Evolutionary conservation across 2,797 vertebrate species (phyloP).

Genomic region (Artibeus jamaicensis): DNA sequence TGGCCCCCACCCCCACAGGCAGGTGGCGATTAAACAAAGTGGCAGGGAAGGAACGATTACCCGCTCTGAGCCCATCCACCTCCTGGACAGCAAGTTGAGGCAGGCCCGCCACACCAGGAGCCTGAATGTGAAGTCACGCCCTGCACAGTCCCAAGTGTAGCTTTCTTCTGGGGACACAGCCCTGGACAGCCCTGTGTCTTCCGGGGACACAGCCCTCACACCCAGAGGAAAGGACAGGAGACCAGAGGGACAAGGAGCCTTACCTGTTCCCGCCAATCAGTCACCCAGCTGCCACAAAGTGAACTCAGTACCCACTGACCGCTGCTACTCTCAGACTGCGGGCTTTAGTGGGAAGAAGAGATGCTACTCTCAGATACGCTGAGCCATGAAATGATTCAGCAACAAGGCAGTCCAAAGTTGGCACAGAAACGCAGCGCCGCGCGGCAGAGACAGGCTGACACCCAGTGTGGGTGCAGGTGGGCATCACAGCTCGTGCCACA

Average conservation of each 20-base stretch:
- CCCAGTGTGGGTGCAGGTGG: rapidly evolving
- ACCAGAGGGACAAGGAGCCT: not conserved
- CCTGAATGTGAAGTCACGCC: not conserved
- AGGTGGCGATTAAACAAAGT: not conserved
- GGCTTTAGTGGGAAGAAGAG: not conserved
- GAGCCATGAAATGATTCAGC: not conserved
- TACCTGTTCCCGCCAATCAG: not conserved
- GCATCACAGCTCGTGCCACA: rapidly evolving
- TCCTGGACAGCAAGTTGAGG: rapidly evolving
- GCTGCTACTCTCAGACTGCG: not conserved
- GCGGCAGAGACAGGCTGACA: not conserved
- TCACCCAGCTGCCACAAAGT: rapidly evolving
- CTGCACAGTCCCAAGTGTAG: rapidly evolving
- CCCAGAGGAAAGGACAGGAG: not conserved
- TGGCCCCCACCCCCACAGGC: no score
- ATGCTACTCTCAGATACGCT: rapidly evolving
- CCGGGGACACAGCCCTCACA: rapidly evolving
- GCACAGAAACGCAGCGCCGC: rapidly evolving
- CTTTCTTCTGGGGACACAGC: not conserved
- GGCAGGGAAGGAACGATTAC: rapidly evolving
- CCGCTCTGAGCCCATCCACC: rapidly evolving
- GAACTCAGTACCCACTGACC: rapidly evolving
- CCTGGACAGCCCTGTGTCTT: no score
- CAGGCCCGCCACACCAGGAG: not conserved
- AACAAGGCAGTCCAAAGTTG: not conserved